Conservation (phyloP, 2,113 vertebrate species). For the Abramis brama region DNA sequence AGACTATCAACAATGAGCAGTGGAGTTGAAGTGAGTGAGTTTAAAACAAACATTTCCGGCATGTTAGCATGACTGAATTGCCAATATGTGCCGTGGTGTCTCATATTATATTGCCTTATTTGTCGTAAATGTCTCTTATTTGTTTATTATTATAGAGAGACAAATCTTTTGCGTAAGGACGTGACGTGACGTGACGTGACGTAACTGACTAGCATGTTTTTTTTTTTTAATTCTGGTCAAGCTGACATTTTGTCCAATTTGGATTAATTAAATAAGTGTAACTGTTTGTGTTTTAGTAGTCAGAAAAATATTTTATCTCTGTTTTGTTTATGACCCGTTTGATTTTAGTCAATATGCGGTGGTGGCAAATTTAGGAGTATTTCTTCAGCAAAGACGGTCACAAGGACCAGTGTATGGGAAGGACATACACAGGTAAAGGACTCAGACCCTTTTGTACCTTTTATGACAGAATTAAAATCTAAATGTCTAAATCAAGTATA, state of each 20-base stretch:
- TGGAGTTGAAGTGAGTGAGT: constrained; percentile 35
- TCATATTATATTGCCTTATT: neutral
- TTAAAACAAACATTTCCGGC: neutral
- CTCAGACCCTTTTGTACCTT: neutral
- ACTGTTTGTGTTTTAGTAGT: neutral
- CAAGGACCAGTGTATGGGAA: neutral
- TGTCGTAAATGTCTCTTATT: neutral
- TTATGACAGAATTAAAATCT: neutral
- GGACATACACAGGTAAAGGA: neutral
- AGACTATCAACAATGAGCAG: neutral
- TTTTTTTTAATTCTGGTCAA: neutral
- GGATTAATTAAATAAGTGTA: neutral
- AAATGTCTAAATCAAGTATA: neutral
- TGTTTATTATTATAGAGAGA: neutral
- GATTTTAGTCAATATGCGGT: constrained; percentile 17
- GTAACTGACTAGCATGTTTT: neutral
- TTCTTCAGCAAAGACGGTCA: neutral
- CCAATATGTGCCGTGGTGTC: neutral
- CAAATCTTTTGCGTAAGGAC: neutral
- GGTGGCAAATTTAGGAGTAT: neutral
- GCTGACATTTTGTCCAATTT: neutral
- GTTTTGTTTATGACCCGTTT: neutral
- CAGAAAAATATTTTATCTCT: neutral
- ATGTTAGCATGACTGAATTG: neutral
- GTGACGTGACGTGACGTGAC: neutral